Base-by-base conservation (phyloP, 2,113 vertebrate genomes). In the Rhynchopsitta pachyrhyncha region DNA sequence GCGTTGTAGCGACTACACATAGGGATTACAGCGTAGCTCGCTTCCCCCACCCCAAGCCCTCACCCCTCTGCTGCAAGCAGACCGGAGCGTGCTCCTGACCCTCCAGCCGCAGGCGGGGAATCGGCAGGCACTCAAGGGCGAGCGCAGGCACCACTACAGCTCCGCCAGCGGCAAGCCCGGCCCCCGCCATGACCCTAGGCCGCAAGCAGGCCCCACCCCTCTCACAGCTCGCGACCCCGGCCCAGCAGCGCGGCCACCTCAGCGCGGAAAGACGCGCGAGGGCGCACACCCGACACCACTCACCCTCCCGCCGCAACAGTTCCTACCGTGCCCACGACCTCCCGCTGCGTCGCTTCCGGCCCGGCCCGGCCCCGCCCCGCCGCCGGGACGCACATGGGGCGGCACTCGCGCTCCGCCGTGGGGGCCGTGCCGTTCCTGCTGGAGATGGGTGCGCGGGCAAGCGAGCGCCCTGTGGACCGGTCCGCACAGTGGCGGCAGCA, bases 251-350 rank as follows among this genome's bases (percentile, higher is more conserved):
- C 13, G 55, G 33, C 20, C 33, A 9, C 29, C 18, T 13, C 53
- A 33, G 53, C 18, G 7, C 11, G 18, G 18, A 33, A 20, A 33
- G 11, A 57, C 11, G 18, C 53, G 31, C 53, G 55, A 9, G 6
- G 1, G 6, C 55, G 13, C 33, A 6, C 5, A 4, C 31, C 1
- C 33, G 13, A 4, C 55, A 10, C 6, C 57, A n/a, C 57, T n/a
- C 33, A 35, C 67, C 44, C 4, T 6, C 25, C 13, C 0, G 5
- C 13, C 20, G 9, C 55, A 23, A 22, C 13, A 13, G 33, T 9
- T n/a, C 55, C 33, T 9, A n/a, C 55, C 13, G 20, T 13, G 20
- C 20, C 33, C 33, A n/a, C 55, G 20, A 19, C 14, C 52, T 17
- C 52, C 18, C 10, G 31, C 50, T 13, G 11, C 27, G 18, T 6